These are phyloP conservation scores for Onychostoma macrolepis DNA, from an alignment of 2,113 vertebrate genomes.

Conservation along the genomic window DNA sequence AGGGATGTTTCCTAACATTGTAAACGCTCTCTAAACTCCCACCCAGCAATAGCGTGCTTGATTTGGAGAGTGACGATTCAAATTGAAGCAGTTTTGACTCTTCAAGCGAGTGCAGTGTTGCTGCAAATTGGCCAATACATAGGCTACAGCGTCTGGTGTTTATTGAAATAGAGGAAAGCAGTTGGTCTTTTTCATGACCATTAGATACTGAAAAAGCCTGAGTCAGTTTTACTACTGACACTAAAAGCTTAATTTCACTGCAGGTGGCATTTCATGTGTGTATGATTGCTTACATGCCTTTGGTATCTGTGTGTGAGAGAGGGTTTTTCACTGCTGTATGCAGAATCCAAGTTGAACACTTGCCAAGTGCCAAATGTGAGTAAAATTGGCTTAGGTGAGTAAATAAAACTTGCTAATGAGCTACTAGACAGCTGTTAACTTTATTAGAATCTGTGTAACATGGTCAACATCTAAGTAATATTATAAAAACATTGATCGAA, in stretches of 20 bases:
- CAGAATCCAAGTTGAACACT: neutral
- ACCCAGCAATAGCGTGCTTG: neutral
- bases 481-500: neutral
- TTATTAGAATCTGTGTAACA: neutral
- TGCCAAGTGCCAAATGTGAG: conserved; percentile 14
- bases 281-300: conserved; percentile 15
- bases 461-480: conserved; percentile 3
- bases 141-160: conserved; percentile 7
- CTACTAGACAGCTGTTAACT: neutral
- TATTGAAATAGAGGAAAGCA: conserved; percentile 20
- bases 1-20: neutral
- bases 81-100: neutral
- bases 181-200: conserved; percentile 32
- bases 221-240: conserved; percentile 8
- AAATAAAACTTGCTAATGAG: conserved; percentile 13
- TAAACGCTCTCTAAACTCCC: neutral
- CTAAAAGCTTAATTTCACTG: conserved; percentile 27
- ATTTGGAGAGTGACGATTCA: neutral
- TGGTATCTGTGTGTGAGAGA: neutral
- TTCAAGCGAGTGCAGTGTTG: neutral
- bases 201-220: conserved; percentile 30
- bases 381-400: conserved; percentile 12
- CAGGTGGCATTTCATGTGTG: conserved; percentile 19
- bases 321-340: conserved; percentile 5
- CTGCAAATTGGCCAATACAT: conserved; percentile 19